phyloP scores from a whole-genome alignment of 1,140 invertebrate genomes.

The Conus ventricosus region DNA sequence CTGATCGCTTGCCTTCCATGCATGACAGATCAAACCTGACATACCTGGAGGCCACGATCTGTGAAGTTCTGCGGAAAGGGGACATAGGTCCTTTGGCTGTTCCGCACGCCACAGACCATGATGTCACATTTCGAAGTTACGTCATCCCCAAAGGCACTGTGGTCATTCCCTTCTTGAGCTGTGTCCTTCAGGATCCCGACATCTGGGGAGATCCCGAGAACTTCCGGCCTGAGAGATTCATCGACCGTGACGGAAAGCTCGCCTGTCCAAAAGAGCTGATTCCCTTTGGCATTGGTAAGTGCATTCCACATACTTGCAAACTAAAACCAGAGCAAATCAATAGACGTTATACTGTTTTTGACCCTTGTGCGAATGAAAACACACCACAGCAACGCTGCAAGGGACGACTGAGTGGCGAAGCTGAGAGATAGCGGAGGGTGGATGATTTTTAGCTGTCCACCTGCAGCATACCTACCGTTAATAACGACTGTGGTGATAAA shows the following conservation, averaged over 20 bases:
- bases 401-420: too few relatives aligned
- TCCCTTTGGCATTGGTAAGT: slow-evolving; percentile 41
- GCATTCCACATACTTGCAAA: too few relatives aligned
- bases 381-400: too few relatives aligned
- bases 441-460: not conserved
- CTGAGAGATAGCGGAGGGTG: not conserved
- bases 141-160: too few relatives aligned
- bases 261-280: slow-evolving; percentile 25
- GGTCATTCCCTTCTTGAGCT: slow-evolving; percentile 64
- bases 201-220: slow-evolving; percentile 82
- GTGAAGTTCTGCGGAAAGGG: slow-evolving; percentile 34
- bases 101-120: slow-evolving; percentile 60
- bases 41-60: too few relatives aligned
- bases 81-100: slow-evolving; percentile 68
- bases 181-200: slow-evolving; percentile 65
- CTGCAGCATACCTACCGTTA: not conserved
- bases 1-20: too few relatives aligned
- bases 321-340: too few relatives aligned
- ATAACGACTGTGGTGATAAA: too few relatives aligned
- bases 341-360: too few relatives aligned
- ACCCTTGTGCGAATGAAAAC: not conserved
- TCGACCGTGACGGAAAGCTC: slow-evolving; percentile 50
- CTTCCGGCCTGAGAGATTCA: slow-evolving; percentile 81
- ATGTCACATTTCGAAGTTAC: slow-evolving; percentile 63
- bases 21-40: too few relatives aligned